Evolutionary conservation across 2,797 vertebrate species (phyloP), one percentile per base, ranked within the genome.

Genomic region (Platalea minor): DNA sequence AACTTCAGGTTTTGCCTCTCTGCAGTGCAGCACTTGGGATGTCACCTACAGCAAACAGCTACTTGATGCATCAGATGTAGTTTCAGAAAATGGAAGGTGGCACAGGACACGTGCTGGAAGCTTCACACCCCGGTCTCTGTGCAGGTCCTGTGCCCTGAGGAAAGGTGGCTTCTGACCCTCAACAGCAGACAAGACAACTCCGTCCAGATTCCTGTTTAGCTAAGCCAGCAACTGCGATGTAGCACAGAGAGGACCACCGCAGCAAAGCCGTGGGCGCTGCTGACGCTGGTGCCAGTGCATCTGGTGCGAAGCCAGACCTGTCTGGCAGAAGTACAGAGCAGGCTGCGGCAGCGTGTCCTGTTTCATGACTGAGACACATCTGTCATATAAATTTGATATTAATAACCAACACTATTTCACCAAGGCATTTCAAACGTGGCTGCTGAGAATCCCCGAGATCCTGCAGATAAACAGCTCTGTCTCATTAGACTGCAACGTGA

Each of bases 301-400:
- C 92, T 96, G 91, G 57, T 83, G 33, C 81, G 64, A 29, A 93
- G 92, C 93, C 96, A 96, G 89, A 15, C 39, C 39, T 73, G 48
- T 54, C 95, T 96, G 96, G 95, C 94, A 89, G 72, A 57, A 64
- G 73, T 43, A 85, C 79, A 89, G 92, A 95, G 85, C 78, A 65
- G 92, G 16, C 60, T 45, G 20, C 70, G 68, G 76, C 75, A 89
- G 37, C 1, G 5, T 54, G 87, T 96, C 73, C 68, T 88, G 68
- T 96, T 94, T 89, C 82, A 46, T 60, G 85, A n/a, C 85, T 64
- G 89, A 80, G 83, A 73, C 75, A 75, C 91, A 54, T 91, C 95
- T 94, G 92, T 89, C 79, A 39, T 39, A 53, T 11, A 61, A 75
- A 89, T 94, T 72, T 54, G 45, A 68, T 89, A 60, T 68, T 61